phyloP scores from a whole-genome alignment of 2,888 invertebrate species.

The Endomychus coccineus region DNA sequence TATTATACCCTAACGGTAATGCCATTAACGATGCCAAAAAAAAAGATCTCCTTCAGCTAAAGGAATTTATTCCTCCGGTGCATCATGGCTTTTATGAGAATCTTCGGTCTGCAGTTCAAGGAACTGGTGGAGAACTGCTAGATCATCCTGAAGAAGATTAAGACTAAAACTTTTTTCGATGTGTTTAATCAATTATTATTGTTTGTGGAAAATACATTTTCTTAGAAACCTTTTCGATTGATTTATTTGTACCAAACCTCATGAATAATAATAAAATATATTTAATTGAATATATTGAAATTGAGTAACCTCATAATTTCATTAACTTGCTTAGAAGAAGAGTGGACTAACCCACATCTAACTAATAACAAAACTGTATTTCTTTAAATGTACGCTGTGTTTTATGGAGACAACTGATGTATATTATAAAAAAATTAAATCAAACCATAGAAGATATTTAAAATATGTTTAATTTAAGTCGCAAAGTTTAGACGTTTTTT shows the following conservation, averaged over 20 bases:
- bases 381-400: slow-evolving; percentile 1
- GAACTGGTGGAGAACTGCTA: slow-evolving; percentile 7
- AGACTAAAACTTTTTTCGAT: slow-evolving; percentile 4
- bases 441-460: not conserved
- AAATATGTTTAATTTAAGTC: not conserved
- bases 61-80: slow-evolving; percentile 11
- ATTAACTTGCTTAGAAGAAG: no score
- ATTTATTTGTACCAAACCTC: no score
- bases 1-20: slow-evolving; percentile 11
- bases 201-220: slow-evolving; percentile 1
- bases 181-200: slow-evolving; percentile 1
- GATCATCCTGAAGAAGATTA: slow-evolving; percentile 5
- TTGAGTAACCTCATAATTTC: no score
- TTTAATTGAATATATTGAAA: no score
- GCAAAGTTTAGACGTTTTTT: slow-evolving; percentile 1
- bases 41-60: slow-evolving; percentile 12
- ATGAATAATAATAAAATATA: no score
- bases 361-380: slow-evolving; percentile 1
- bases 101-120: slow-evolving; percentile 8
- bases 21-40: slow-evolving; percentile 12
- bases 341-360: slow-evolving; percentile 12
- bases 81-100: slow-evolving; percentile 13
- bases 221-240: no score
- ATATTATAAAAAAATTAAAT: slow-evolving; percentile 1
- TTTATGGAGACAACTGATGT: not conserved